Conservation (phyloP, 2,113 vertebrate species). For the Castor canadensis region DNA sequence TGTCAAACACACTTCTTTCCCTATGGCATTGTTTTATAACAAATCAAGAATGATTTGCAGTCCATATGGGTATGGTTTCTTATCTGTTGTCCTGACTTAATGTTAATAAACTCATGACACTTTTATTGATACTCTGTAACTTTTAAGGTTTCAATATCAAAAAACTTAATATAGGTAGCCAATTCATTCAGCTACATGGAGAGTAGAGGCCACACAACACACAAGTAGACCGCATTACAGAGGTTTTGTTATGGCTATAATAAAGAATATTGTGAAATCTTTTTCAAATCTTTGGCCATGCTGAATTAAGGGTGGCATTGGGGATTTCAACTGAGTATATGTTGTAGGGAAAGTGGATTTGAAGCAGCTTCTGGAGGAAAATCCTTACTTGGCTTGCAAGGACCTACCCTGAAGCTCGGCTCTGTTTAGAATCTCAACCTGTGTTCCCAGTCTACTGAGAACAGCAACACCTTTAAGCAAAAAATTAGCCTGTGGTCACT, state of each 20-base stretch:
- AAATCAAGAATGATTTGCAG: not conserved
- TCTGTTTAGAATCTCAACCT: not conserved
- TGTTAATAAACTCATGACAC: not conserved
- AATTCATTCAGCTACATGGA: not conserved
- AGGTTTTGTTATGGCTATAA: not conserved
- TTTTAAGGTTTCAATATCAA: not conserved
- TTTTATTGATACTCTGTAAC: not conserved
- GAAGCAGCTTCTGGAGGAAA: not conserved
- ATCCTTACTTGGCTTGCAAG: not conserved
- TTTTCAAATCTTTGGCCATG: not conserved
- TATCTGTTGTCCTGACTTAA: not conserved
- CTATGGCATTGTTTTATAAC: not conserved
- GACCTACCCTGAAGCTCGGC: not conserved
- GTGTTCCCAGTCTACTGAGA: not conserved
- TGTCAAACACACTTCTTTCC: not conserved
- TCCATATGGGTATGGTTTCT: not conserved
- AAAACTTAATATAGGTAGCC: not conserved
- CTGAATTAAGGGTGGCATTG: not conserved
- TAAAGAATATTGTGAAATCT: not conserved
- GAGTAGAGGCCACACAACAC: not conserved
- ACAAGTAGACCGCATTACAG: no score
- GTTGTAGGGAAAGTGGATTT: not conserved
- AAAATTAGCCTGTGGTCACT: not conserved
- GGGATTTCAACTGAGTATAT: not conserved
- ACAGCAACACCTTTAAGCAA: not conserved